Base-by-base conservation (phyloP, 2,797 vertebrate genomes). In the Gymnoscopelus microlampas region DNA sequence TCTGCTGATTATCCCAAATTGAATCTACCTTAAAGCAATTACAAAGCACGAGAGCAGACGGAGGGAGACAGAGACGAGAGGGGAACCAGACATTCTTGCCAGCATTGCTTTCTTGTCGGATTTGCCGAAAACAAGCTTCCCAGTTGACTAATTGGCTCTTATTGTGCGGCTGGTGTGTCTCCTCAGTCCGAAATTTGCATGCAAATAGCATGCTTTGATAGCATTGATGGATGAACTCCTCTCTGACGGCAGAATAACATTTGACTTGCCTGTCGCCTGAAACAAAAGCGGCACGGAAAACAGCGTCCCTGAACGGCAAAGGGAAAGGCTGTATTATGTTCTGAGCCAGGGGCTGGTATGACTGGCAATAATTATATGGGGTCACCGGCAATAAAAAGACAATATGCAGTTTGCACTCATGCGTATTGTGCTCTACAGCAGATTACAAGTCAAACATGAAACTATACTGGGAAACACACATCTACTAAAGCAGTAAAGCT, bases 11-110 rank as follows among this genome's bases (percentile, higher is more conserved):
- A 81, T 54, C 39, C 53, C 58, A 79, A 90, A 89, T 82, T 53
- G n/a, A 80, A 87, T 88, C 84, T 68, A 29, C 48, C 63, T 67
- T 85, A 79, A 87, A 80, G 63, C 68, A 80, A 78, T 90, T 82
- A 86, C 60, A 81, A 70, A 73, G 49, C 48, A 50, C 39, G 35
- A 50, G 26, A 19, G 44, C 48, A 48, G 12, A 14, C 10, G n/a
- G 24, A n/a, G 13, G 32, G 53, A 19, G 19, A 2, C 10, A 58
- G 56, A 58, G 57, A 61, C 10, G 26, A 48, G 2, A 4, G 35
- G 23, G 48, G 2, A 62, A 9, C 44, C 23, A 72, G 53, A 53
- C 49, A 19, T 74, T 53, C 57, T 15, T 5, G 3, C 64, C 44
- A 66, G 58, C 0, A 3, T 53, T 8, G 15, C 11, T 26, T 60